A percentile compares a stretch with the other conserved stretches of the same genome.
phyloP scores from a whole-genome alignment of 1,140 invertebrate genomes.

The Drosophila chauvacae region DNA sequence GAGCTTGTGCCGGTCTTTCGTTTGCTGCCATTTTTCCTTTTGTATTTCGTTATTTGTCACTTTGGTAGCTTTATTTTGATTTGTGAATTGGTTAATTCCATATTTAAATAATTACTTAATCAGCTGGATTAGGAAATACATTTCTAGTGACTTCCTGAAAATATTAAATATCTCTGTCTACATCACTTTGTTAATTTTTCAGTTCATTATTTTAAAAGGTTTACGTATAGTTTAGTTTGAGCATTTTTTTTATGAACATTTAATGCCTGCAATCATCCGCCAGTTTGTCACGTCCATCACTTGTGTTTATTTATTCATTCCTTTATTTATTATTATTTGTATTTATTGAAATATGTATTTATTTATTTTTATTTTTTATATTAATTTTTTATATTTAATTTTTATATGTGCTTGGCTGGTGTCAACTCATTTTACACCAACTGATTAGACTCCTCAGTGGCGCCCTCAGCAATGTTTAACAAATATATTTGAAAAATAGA shows the following conservation, averaged over 20 bases:
- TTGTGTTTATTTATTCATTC: too few relatives aligned
- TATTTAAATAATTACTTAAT: slow-evolving; percentile 16
- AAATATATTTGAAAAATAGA: neutral
- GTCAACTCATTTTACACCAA: neutral
- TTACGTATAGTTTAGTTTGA: neutral
- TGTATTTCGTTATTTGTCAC: slow-evolving; percentile 22
- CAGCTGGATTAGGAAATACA: neutral
- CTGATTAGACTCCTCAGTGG: neutral
- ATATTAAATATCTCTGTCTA: neutral
- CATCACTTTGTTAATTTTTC: neutral
- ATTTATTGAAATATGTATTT: too few relatives aligned
- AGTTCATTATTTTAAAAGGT: too few relatives aligned
- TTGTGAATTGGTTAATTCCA: slow-evolving; percentile 11
- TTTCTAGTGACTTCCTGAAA: slow-evolving; percentile 2
- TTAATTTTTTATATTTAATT: neutral
- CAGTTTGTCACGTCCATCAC: too few relatives aligned
- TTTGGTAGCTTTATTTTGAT: slow-evolving; percentile 27
- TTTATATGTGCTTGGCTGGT: too few relatives aligned
- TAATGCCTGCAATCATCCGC: too few relatives aligned
- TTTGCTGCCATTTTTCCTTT: slow-evolving; percentile 2
- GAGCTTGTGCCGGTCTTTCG: neutral
- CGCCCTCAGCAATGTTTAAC: neutral
- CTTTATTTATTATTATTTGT: too few relatives aligned
- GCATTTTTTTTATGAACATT: too few relatives aligned
- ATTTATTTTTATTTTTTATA: too few relatives aligned